Evolutionary conservation across 2,888 invertebrate genomes (phyloP), one percentile per base, ranked within the genome.

Genomic region (Diarsia dahlii): DNA sequence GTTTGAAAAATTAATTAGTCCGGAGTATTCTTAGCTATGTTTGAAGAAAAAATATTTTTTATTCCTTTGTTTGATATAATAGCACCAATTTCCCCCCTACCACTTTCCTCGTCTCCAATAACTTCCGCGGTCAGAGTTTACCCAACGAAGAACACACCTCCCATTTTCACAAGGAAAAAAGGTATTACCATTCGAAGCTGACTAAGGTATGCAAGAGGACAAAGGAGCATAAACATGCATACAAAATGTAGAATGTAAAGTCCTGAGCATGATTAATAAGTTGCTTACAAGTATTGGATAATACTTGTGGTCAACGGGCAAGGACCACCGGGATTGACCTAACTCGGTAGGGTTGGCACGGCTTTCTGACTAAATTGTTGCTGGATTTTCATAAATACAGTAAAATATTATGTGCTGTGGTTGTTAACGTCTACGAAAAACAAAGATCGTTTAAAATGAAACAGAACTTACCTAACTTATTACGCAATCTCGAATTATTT

Each of bases 261-360:
- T 84, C 73, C 80, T 45, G 63, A 60, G 54, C 23, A 78, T 84
- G 88, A 88, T 86, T 83, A 87, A 86, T 84, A 88, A 75, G 74
- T 75, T 73, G 74, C 78, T 82, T 80, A 74, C 79, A 34, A 75
- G 76, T 75, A 78, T 78, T 81, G 84, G 67, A 28, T 72, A 66
- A 63, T 74, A 73, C 58, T 69, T 81, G 87, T 74, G 88, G 88
- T 84, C 77, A 68, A 28, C 56, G 60, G 45, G 18, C 56, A 34
- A 6, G 23, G 86, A 87, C 88, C 87, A 86, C 86, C 86, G 78
- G 84, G 74, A 77, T 71, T 68, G 74, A 74, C 79, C 76, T 63
- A 62, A 3, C 52, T 45, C 0, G 0, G 18, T 76, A 87, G 87
- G 86, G 87, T 52, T 87, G 81, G 13, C 13, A 8, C 28, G 15